Evolutionary conservation across 2,888 invertebrate species (phyloP).

Genomic region (Aspidapion aeneum): DNA sequence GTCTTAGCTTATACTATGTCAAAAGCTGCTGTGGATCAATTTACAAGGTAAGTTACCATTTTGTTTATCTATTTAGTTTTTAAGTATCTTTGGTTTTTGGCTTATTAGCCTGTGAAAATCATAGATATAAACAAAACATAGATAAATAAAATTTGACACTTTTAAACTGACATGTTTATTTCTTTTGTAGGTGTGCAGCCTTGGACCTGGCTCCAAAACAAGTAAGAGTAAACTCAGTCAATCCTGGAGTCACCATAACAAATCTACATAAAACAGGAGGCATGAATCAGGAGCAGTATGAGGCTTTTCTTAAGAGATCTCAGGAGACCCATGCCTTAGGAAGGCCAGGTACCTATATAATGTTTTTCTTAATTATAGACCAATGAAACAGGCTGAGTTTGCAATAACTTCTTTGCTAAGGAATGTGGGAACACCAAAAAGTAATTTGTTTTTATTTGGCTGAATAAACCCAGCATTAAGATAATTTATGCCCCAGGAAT

Average conservation of each 20-base stretch:
- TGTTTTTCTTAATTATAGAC: too few species aligned
- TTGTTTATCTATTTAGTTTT: too few species aligned
- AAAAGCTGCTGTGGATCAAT: constrained; percentile 92
- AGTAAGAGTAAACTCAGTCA: constrained; percentile 87
- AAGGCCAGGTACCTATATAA: constrained; percentile 57
- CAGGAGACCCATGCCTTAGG: constrained; percentile 91
- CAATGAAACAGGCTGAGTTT: too few species aligned
- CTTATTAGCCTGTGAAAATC: too few species aligned
- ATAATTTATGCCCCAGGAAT: too few species aligned
- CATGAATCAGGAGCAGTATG: constrained; percentile 76
- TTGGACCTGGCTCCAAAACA: constrained; percentile 79
- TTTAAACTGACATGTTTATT: too few species aligned
- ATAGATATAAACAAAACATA: too few species aligned
- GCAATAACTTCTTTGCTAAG: too few species aligned
- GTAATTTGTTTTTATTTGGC: too few species aligned
- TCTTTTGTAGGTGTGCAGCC: constrained; percentile 73
- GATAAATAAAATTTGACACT: too few species aligned
- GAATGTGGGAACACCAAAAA: too few species aligned
- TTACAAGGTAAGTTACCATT: constrained; percentile 58
- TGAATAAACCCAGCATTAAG: too few species aligned
- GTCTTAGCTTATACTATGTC: constrained; percentile 90
- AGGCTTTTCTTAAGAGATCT: constrained; percentile 76
- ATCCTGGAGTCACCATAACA: constrained; percentile 90
- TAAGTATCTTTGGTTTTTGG: neutral
- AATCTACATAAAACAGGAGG: constrained; percentile 83